Conservation (phyloP, 2,113 vertebrate species). For the Varanus salvator region DNA sequence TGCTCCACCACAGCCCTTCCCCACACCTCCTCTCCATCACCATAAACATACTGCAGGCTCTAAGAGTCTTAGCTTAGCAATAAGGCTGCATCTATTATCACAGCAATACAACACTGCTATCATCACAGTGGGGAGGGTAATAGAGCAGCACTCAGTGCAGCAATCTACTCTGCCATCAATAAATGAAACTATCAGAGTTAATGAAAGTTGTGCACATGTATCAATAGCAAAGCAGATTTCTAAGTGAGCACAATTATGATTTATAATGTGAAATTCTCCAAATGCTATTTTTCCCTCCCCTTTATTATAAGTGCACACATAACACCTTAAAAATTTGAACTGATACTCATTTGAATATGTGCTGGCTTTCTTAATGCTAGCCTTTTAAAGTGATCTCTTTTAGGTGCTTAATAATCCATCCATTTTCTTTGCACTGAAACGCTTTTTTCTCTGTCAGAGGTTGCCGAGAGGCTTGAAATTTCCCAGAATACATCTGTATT, state of each 20-base stretch:
- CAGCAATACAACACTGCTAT: constrained; percentile 69
- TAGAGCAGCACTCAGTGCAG: constrained; percentile 65
- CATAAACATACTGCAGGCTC: constrained; percentile 46
- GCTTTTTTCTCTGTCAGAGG: constrained; percentile 28
- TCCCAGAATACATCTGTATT: constrained; percentile 6
- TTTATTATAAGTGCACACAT: constrained; percentile 65
- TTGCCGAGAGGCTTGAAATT: constrained; percentile 29
- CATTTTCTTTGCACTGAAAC: constrained; percentile 49
- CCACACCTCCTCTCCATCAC: not conserved
- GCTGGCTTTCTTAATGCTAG: constrained; percentile 42
- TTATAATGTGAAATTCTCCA: constrained; percentile 67
- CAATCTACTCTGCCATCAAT: constrained; percentile 71
- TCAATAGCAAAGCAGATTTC: constrained; percentile 66
- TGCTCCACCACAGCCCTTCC: not conserved
- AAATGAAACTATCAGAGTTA: constrained; percentile 71
- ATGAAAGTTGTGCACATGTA: constrained; percentile 70
- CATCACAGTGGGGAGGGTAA: constrained; percentile 78
- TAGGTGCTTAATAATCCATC: constrained; percentile 50
- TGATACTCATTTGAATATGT: constrained; percentile 58
- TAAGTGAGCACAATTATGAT: constrained; percentile 74
- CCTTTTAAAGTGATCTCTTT: constrained; percentile 15
- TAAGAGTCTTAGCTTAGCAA: constrained; percentile 63
- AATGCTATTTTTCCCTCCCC: constrained; percentile 59
- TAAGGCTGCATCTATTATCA: constrained; percentile 72
- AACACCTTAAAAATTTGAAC: constrained; percentile 62